Percentiles rank a stretch among this genome's conserved stretches.
These are phyloP conservation scores for Brachypteracias leptosomus DNA, from an alignment of 2,113 vertebrate species.

Conservation along the genomic window DNA sequence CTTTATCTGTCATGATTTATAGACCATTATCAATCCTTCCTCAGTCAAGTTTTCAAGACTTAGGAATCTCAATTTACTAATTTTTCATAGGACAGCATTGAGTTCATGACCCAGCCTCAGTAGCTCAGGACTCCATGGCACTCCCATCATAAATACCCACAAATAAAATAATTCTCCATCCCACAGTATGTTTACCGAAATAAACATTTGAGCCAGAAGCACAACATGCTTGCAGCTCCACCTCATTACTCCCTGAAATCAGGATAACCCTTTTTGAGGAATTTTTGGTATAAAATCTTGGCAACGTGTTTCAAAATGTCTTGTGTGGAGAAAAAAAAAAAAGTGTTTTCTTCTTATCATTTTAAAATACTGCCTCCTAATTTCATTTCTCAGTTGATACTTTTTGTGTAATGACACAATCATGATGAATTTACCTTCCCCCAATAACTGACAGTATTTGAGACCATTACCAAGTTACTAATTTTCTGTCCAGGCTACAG, in stretches of 20 bases:
- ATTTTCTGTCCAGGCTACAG: not conserved
- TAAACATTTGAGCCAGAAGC: not conserved
- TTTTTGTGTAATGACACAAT: not conserved
- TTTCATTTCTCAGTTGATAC: not conserved
- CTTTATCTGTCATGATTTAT: not conserved
- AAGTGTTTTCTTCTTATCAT: not conserved
- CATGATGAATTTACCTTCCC: not conserved
- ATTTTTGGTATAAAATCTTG: not conserved
- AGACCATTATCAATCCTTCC: not conserved
- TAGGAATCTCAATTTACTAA: not conserved
- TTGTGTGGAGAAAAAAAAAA: too few relatives aligned
- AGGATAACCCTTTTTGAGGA: fast-evolving
- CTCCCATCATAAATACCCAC: not conserved
- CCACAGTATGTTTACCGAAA: not conserved
- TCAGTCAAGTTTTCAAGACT: not conserved
- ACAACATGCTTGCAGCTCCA: not conserved
- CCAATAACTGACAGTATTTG: not conserved
- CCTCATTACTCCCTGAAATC: not conserved
- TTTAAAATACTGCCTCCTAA: not conserved
- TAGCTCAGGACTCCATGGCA: not conserved
- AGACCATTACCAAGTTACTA: not conserved
- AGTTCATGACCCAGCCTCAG: not conserved
- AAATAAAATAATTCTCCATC: not conserved
- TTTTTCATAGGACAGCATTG: not conserved
- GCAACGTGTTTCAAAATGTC: not conserved